Evolutionary conservation across 2,888 invertebrate species (phyloP).

Genomic region (Timema cristinae): DNA sequence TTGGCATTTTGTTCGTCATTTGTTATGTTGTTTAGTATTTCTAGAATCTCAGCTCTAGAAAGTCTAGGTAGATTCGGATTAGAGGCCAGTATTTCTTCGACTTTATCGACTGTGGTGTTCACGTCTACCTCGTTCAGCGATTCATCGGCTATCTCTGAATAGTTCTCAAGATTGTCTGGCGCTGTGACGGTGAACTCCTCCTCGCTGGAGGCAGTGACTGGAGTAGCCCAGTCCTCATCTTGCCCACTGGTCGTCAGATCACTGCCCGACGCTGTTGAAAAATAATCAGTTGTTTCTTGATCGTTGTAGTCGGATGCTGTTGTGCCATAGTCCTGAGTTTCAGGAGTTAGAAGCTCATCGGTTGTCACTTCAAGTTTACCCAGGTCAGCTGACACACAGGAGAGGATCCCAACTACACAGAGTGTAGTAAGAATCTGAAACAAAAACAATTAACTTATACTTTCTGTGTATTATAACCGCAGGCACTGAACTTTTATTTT

Average conservation of each 20-base stretch:
- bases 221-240: background rate
- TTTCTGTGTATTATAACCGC: too few species aligned
- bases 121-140: slow-evolving; percentile 41
- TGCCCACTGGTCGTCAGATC: too few species aligned
- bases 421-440: background rate
- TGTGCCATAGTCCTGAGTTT: background rate
- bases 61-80: slow-evolving; percentile 61
- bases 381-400: too few species aligned
- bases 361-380: background rate
- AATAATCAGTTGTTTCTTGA: background rate
- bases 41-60: slow-evolving; percentile 60
- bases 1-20: slow-evolving; percentile 21
- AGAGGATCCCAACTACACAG: slow-evolving; percentile 7
- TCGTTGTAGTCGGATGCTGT: background rate
- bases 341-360: background rate
- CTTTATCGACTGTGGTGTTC: slow-evolving; percentile 62
- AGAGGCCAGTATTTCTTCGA: slow-evolving; percentile 57
- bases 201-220: background rate
- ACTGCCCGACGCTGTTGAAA: too few species aligned
- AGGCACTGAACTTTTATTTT: too few species aligned
- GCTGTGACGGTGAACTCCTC: background rate
- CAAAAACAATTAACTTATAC: background rate
- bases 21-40: slow-evolving; percentile 62
- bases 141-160: background rate
- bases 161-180: background rate